Base-by-base conservation (phyloP, 2,113 vertebrate species). In the Catharus fuscescens region DNA sequence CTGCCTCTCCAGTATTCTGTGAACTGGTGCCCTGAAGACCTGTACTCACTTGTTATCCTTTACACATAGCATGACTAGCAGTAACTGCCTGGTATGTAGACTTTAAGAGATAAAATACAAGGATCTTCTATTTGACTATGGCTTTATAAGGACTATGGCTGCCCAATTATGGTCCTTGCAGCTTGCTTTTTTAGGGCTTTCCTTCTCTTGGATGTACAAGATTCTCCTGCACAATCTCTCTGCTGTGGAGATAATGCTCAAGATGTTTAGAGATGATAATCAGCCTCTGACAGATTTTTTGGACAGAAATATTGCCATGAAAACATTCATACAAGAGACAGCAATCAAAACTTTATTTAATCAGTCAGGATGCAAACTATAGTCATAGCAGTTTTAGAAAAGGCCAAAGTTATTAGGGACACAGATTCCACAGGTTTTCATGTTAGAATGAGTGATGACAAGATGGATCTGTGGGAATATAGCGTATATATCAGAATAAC, bases 11-110 rank as follows among this genome's bases (percentile, higher is more conserved):
- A 31, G 20, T 57, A 21, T 61, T 70, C 64, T 40, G 5, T 78
- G 78, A 60, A n/a, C 2, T 9, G 25, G 8, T 42, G 26, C 62
- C 18, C 52, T 47, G 70, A 79, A 61, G 70, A 52, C 4, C 20
- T 64, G 10, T 18, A 38, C 15, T 80, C 9, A 14, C 18, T 57
- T 3, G 0, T 20, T 67, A 65, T 17, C 21, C n/a, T 78, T 61
- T 24, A 25, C n/a, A 70, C 0, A 0, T 48, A 34, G n/a, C 83
- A 52, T 44, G 24, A 47, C 38, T 9, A 69, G 61, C 23, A 36
- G 31, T 57, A 84, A 57, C 40, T 54, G 10, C 8, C 8, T 77
- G 11, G 8, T 38, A 47, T 2, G 5, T 34, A 59, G 26, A 34
- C 26, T 52, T 71, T 5, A 69, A 61, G 84, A 86, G 23, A 73